Evolutionary conservation across 1,140 invertebrate species (phyloP).

Genomic region (Anastatus disparis): DNA sequence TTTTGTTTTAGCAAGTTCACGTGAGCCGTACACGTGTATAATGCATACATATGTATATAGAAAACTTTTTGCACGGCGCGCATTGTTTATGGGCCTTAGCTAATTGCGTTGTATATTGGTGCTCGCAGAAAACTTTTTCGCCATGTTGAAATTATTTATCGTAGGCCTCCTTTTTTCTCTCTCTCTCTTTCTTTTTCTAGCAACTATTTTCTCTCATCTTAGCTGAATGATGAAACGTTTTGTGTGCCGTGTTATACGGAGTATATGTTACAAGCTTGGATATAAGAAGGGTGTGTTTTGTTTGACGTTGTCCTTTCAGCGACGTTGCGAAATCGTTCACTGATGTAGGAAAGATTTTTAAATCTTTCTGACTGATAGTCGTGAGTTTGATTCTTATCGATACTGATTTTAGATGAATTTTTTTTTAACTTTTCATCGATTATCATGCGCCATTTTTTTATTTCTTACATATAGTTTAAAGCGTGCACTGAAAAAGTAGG

Average conservation of each 20-base stretch:
- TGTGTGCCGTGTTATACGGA: neutral
- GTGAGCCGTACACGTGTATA: slow-evolving; percentile 30
- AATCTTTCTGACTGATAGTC: slow-evolving; percentile 10
- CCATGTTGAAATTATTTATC: slow-evolving; percentile 37
- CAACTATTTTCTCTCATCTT: slow-evolving; percentile 11
- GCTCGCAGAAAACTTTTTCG: slow-evolving; percentile 4
- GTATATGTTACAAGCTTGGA: neutral
- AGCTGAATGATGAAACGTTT: slow-evolving; percentile 10
- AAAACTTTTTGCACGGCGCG: slow-evolving; percentile 38
- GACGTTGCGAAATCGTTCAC: slow-evolving; percentile 13
- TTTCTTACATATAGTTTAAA: too few species aligned
- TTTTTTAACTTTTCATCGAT: too few species aligned
- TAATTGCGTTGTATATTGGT: slow-evolving; percentile 19
- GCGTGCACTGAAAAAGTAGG: too few species aligned
- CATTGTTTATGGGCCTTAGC: slow-evolving; percentile 31
- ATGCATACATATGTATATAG: neutral
- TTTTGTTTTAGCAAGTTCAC: slow-evolving; percentile 19
- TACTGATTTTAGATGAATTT: neutral
- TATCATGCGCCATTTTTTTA: too few species aligned
- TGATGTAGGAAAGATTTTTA: neutral
- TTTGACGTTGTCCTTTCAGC: slow-evolving; percentile 14
- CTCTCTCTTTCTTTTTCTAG: too few species aligned
- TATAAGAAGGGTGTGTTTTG: slow-evolving; percentile 33
- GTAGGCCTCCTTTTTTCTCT: neutral
- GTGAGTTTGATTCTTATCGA: slow-evolving; percentile 6